Conservation (phyloP, 2,888 invertebrate genomes). For the Nasonovia ribisnigri region DNA sequence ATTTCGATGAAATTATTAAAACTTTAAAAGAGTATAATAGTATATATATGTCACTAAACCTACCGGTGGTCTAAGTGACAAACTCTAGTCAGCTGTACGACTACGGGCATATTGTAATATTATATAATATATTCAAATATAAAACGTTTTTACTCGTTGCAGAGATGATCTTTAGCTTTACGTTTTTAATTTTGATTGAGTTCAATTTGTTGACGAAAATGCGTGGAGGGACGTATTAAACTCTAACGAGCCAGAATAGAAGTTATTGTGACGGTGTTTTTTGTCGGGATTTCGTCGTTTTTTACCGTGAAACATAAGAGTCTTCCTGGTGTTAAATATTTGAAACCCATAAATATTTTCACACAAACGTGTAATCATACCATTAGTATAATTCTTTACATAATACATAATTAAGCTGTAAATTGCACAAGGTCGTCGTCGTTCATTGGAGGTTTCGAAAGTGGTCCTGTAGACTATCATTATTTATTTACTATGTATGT, state of each 20-base stretch:
- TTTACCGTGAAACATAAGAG: not conserved
- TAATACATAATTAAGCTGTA: conserved; percentile 41
- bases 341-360: conserved; percentile 3
- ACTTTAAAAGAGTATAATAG: not conserved
- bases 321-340: not conserved
- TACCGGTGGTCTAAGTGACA: not conserved
- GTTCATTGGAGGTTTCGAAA: conserved; percentile 38
- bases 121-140: not conserved
- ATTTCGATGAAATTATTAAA: conserved; percentile 19
- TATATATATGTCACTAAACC: not conserved
- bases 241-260: not conserved
- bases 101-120: not conserved
- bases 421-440: conserved; percentile 40
- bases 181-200: not conserved
- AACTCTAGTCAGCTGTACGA: not conserved
- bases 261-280: not conserved
- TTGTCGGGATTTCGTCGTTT: not conserved
- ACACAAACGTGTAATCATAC: conserved; percentile 13
- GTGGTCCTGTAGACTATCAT: conserved; percentile 36
- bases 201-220: not conserved
- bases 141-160: not conserved
- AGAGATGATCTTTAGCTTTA: not conserved
- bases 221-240: not conserved
- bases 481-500: conserved; percentile 15
- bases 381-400: conserved; percentile 6